A percentile compares a stretch with the other conserved stretches of the same genome.
phyloP scores from a whole-genome alignment of 2,888 invertebrate genomes.

The Coecobrya sp. region DNA sequence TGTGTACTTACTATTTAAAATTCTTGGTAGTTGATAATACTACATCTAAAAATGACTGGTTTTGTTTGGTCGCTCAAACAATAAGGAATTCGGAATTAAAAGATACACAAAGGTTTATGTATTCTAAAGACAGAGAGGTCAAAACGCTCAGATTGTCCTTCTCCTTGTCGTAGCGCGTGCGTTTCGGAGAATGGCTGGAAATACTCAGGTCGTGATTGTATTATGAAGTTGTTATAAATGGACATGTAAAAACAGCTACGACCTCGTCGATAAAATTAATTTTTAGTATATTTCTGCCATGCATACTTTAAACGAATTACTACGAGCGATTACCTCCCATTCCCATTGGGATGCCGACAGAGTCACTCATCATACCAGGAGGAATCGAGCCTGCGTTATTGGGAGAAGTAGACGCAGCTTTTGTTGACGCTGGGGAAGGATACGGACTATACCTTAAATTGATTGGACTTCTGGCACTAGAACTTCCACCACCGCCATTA shows the following conservation, averaged over 20 bases:
- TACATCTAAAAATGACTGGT: conserved; percentile 70
- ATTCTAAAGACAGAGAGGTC: conserved; percentile 19
- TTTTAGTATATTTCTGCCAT: background rate
- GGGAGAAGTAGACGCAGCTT: conserved; percentile 85
- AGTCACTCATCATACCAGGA: conserved; percentile 83
- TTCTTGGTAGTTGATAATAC: conserved; percentile 29
- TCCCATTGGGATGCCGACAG: conserved; percentile 72
- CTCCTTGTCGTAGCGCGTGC: conserved; percentile 31
- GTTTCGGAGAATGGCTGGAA: conserved; percentile 4
- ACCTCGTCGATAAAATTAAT: background rate
- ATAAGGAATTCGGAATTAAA: conserved; percentile 72
- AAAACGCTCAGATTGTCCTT: conserved; percentile 67
- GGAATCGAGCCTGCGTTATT: conserved; percentile 85
- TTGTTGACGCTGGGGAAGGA: conserved; percentile 82
- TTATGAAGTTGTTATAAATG: background rate
- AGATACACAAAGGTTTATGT: conserved; percentile 19
- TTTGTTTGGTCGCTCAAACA: conserved; percentile 71
- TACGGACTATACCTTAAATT: conserved; percentile 86
- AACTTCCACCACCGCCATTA: conserved; percentile 72
- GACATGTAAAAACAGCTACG: background rate
- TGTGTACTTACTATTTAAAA: background rate
- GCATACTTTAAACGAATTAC: background rate
- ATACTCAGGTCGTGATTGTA: background rate
- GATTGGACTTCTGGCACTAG: conserved; percentile 83
- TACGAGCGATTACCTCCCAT: conserved; percentile 77